Evolutionary conservation across 2,113 vertebrate genomes (phyloP), one percentile per base, ranked within the genome.

Genomic region (Machaerirhynchus nigripectus): DNA sequence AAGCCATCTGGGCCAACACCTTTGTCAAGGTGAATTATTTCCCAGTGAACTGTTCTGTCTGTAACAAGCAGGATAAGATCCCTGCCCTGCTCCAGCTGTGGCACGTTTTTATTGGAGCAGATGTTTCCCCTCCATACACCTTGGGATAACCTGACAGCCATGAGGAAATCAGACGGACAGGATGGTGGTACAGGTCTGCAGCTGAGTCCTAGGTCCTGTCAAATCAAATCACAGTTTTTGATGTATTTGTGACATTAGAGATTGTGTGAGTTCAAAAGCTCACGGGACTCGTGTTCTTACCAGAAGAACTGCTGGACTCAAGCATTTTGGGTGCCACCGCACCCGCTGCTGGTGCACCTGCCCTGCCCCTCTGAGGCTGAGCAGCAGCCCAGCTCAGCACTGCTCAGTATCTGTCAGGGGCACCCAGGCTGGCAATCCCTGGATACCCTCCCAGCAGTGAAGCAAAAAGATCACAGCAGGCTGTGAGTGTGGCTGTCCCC

Each of bases 21-120:
- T 53, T 63, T 28, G 18, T 33, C 22, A 9, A 11, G 47, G 49
- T 3, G 2, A 46, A 39, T 47, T 1, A 33, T 23, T 39, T 33
- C 28, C 12, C 40, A n/a, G 23, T 31, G 10, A 63, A 49, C 15
- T 4, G 8, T n/a, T 69, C 31, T 15, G 42, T 26, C n/a, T 57
- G 15, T 4, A 40, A 13, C 0, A 0, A 17, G 6, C 24, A 74
- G 63, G 59, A 4, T 1, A 2, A 37, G 24, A 10, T 9, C 10
- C 24, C 59, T 18, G 49, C 55, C 24, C 60, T 64, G 27, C 56
- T 37, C 64, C 69, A 87, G 76, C 42, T 61, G 20, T 7, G 44
- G 27, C 1, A 15, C 23, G 3, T 11, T 30, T 83, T 40, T 18
- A n/a, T 8, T 8, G 28, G 19, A 84, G 86, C 73, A 95, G 94